Percentiles rank a stretch among this genome's conserved stretches.
phyloP scores from a whole-genome alignment of 1,140 invertebrate genomes.

The Zeugodacus cucurbitae region DNA sequence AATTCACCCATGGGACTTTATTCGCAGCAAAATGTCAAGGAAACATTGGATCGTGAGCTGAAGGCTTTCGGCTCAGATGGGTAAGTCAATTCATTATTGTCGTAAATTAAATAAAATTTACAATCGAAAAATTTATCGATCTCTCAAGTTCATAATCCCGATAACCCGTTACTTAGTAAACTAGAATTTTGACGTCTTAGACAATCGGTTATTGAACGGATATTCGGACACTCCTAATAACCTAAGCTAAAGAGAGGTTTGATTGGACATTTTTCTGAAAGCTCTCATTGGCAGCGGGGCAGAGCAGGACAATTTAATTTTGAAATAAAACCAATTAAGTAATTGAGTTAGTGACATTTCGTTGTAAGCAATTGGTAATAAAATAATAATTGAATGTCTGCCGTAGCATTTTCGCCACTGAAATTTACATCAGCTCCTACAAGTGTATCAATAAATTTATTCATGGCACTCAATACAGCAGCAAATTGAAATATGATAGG shows the following conservation, averaged over 20 bases:
- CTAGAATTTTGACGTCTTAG: no score
- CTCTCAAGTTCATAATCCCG: no score
- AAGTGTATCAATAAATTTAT: slow-evolving; percentile 29
- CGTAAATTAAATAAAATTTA: no score
- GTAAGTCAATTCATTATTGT: slow-evolving; percentile 68
- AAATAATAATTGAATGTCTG: slow-evolving; percentile 1
- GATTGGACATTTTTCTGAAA: not conserved
- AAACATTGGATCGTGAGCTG: slow-evolving; percentile 82
- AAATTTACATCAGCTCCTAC: not conserved
- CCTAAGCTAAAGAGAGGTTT: no score
- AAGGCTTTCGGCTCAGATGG: slow-evolving; percentile 81
- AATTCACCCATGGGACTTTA: slow-evolving; percentile 90
- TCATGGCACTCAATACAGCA: not conserved
- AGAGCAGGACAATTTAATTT: not conserved
- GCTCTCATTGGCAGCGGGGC: no score
- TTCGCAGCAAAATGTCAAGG: slow-evolving; percentile 82
- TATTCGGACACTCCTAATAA: no score
- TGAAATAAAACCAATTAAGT: not conserved
- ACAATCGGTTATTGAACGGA: no score
- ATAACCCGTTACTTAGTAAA: no score
- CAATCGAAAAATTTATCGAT: no score
- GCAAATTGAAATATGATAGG: slow-evolving; percentile 25
- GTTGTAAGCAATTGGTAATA: not conserved
- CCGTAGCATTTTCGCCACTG: not conserved
- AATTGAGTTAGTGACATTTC: not conserved